Conservation (phyloP, 1,140 invertebrate species). For the Nasonia vitripennis region DNA sequence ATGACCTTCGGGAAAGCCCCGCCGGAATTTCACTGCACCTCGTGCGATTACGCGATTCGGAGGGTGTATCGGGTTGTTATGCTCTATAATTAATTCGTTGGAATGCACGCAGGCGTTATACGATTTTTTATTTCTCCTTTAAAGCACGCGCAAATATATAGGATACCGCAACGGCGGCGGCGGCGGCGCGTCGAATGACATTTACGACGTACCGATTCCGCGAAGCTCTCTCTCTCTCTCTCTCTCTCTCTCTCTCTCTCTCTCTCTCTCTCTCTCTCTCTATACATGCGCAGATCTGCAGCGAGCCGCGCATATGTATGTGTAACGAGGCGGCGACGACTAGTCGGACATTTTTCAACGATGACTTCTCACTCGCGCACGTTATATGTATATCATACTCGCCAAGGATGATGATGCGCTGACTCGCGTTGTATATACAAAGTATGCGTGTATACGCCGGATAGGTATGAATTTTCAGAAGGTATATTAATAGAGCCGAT, state of each 20-base stretch:
- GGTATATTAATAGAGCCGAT: no score
- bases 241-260: no score
- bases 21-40: not conserved
- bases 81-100: not conserved
- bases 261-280: no score
- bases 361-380: conserved; percentile 5
- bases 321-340: conserved; percentile 5
- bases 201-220: conserved; percentile 46
- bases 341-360: conserved; percentile 39
- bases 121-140: not conserved
- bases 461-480: no score
- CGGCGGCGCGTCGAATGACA: conserved; percentile 34
- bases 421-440: not conserved
- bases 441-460: no score
- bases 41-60: no score
- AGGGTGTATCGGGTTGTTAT: no score
- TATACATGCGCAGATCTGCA: not conserved
- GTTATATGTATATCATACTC: no score
- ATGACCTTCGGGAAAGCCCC: conserved; percentile 8
- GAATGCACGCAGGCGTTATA: conserved; percentile 2
- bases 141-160: conserved; percentile 19
- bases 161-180: not conserved
- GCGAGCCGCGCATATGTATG: not conserved
- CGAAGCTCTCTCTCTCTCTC: conserved; percentile 21
- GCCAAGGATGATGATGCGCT: not conserved